Evolutionary conservation across 2,797 vertebrate genomes (phyloP).

Genomic region (Manis pentadactyla): DNA sequence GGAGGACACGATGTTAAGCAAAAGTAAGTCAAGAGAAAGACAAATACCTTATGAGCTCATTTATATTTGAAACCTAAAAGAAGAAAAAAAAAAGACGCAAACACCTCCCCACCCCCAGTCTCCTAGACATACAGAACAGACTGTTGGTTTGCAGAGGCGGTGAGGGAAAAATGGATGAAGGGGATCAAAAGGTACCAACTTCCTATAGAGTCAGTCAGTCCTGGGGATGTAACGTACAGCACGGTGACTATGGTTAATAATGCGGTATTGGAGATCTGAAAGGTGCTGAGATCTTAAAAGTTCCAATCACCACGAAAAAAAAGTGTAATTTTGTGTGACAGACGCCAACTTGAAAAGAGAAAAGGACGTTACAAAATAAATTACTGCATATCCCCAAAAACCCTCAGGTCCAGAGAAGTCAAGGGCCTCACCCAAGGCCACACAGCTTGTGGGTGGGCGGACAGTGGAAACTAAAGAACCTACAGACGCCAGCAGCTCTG

Average conservation of each 20-base stretch:
- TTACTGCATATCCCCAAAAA: background rate
- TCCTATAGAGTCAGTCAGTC: background rate
- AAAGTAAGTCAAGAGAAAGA: no score
- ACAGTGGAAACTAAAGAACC: rapidly evolving
- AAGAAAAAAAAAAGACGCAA: no score
- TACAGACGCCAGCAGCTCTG: rapidly evolving
- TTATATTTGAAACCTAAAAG: background rate
- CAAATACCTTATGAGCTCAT: background rate
- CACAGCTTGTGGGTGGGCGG: rapidly evolving
- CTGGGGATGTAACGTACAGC: rapidly evolving
- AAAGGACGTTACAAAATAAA: background rate
- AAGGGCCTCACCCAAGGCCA: background rate
- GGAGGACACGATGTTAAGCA: background rate
- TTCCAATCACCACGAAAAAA: background rate
- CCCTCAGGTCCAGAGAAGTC: background rate
- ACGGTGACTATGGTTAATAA: background rate
- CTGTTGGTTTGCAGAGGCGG: no score
- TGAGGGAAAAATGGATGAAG: rapidly evolving
- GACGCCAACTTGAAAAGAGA: no score
- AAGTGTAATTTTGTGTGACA: rapidly evolving
- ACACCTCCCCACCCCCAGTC: background rate
- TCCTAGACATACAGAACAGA: background rate
- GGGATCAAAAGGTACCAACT: background rate
- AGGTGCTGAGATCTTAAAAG: background rate
- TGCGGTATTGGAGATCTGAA: no score